A percentile compares a stretch with the other conserved stretches of the same genome.
These are phyloP conservation scores for Iphiclides podalirius DNA, from an alignment of 2,888 invertebrate species.

Conservation along the genomic window DNA sequence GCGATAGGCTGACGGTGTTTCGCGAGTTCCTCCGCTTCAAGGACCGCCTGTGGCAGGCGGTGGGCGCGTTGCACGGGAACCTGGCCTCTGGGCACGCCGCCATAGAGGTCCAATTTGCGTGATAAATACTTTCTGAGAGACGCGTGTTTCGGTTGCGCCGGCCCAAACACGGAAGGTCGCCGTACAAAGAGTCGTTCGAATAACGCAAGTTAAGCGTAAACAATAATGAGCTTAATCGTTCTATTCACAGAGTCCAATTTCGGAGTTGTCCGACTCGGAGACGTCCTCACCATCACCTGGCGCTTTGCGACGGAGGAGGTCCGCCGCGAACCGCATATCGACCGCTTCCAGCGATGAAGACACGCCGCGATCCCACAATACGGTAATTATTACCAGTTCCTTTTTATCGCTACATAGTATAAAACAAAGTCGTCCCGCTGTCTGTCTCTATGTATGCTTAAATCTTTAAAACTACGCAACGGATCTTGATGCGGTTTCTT, in stretches of 20 bases:
- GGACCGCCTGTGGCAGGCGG: slow-evolving; percentile 54
- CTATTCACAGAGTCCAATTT: slow-evolving; percentile 70
- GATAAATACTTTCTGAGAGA: background rate
- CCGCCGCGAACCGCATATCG: slow-evolving; percentile 57
- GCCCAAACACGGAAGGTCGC: too few species aligned
- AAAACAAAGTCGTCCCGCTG: too few species aligned
- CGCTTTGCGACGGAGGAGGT: slow-evolving; percentile 49
- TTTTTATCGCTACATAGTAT: background rate
- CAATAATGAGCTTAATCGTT: slow-evolving; percentile 14
- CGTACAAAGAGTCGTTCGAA: too few species aligned
- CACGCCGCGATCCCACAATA: slow-evolving; percentile 46
- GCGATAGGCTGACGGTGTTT: slow-evolving; percentile 39
- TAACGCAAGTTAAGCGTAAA: background rate
- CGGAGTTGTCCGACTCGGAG: slow-evolving; percentile 82
- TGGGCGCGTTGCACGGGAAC: slow-evolving; percentile 58
- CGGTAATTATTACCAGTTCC: slow-evolving; percentile 36
- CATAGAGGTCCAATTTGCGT: slow-evolving; percentile 35
- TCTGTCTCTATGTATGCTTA: too few species aligned
- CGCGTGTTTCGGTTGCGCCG: too few species aligned
- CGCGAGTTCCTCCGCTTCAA: slow-evolving; percentile 50
- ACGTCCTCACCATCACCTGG: slow-evolving; percentile 62
- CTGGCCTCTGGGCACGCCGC: slow-evolving; percentile 35
- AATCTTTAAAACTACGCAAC: too few species aligned
- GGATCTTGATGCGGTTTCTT: too few species aligned
- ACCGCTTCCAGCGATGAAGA: slow-evolving; percentile 70